These are phyloP conservation scores for Lacerta viridis DNA, from an alignment of 2,797 vertebrate genomes.

Conservation along the genomic window DNA sequence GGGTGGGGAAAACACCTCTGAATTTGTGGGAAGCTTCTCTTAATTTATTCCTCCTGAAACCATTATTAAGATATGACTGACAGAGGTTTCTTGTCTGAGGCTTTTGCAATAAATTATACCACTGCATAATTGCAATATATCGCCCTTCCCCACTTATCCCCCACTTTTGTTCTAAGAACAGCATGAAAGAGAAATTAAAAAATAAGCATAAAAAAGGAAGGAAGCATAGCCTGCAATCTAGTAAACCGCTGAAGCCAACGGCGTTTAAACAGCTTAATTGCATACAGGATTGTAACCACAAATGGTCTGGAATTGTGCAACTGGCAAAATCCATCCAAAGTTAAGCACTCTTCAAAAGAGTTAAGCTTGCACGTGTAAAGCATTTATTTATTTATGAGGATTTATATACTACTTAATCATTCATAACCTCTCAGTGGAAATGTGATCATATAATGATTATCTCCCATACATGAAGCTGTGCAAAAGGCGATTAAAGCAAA, in stretches of 20 bases:
- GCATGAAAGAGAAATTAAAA: not conserved
- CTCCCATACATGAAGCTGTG: not conserved
- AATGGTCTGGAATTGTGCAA: not conserved
- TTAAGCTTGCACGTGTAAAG: not conserved
- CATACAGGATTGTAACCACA: not conserved
- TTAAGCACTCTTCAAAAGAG: not conserved
- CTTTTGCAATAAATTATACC: conserved; percentile 67
- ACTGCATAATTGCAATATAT: conserved; percentile 60
- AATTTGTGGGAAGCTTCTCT: conserved; percentile 51
- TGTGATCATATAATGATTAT: not conserved
- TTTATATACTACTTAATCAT: too few relatives aligned
- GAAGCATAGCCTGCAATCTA: conserved; percentile 53
- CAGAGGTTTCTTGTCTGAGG: conserved; percentile 29
- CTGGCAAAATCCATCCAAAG: not conserved
- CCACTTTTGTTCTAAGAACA: conserved; percentile 48
- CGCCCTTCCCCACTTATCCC: conserved; percentile 48
- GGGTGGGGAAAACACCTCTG: conserved; percentile 20
- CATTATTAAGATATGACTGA: conserved; percentile 61
- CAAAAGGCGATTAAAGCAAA: too few relatives aligned
- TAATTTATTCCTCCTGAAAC: conserved; percentile 69
- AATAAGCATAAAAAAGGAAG: conserved; percentile 55
- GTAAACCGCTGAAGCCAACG: not conserved
- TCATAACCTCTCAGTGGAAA: not conserved
- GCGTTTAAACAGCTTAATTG: not conserved
- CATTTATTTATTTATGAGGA: not conserved